phyloP scores from a whole-genome alignment of 2,888 invertebrate genomes.

The Pammene fasciana region DNA sequence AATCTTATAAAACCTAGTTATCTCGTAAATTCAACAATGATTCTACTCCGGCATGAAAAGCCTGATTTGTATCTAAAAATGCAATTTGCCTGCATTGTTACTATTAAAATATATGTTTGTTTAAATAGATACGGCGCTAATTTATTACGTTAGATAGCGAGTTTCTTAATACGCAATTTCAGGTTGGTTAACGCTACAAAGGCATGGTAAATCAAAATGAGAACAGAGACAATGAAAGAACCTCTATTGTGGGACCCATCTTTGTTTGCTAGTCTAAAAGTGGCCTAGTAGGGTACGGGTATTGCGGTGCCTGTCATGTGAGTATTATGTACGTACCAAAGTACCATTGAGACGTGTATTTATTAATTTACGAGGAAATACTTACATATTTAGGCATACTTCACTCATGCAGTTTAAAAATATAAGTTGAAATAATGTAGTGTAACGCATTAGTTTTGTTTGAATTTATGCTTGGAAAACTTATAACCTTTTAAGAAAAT shows the following conservation, averaged over 20 bases:
- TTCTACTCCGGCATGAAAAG: neutral
- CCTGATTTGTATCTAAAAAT: conserved; percentile 16
- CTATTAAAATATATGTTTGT: conserved; percentile 23
- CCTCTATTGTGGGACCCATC: conserved; percentile 61
- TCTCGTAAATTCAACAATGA: neutral
- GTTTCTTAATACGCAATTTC: conserved; percentile 35
- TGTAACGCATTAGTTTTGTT: no score
- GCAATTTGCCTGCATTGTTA: conserved; percentile 21
- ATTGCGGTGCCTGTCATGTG: conserved; percentile 60
- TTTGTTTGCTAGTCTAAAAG: conserved; percentile 55
- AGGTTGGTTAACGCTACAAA: conserved; percentile 43
- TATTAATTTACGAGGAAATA: neutral
- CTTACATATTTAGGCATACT: no score
- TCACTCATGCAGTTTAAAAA: no score
- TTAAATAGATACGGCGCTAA: conserved; percentile 9
- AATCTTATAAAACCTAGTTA: conserved; percentile 1
- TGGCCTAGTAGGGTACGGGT: conserved; percentile 41
- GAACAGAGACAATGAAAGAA: conserved; percentile 57
- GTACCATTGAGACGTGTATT: conserved; percentile 1
- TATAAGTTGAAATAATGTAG: no score
- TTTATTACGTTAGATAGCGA: conserved; percentile 22
- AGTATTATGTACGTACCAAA: neutral
- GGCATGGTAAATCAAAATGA: conserved; percentile 49
- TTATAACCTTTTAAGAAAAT: no score
- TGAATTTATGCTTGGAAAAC: no score